Conservation (phyloP, 2,797 vertebrate genomes). For the Lophius americanus region DNA sequence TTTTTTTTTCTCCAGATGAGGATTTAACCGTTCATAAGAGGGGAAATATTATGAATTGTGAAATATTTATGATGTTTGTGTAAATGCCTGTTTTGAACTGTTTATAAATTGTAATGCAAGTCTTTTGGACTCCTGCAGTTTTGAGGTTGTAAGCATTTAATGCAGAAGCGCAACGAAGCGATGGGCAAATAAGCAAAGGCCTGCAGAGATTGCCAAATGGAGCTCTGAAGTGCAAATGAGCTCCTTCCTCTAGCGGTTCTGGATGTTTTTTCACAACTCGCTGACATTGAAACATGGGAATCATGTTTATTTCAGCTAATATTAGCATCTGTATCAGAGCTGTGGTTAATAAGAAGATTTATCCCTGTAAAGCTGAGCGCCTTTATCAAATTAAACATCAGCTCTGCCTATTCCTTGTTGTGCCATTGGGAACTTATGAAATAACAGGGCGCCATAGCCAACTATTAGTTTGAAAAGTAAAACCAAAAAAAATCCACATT, state of each 20-base stretch:
- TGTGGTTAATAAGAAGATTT: slow-evolving; percentile 30
- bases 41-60: slow-evolving; percentile 74
- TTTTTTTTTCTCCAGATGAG: slow-evolving; percentile 67
- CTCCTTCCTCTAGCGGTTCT: slow-evolving; percentile 54
- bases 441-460: slow-evolving; percentile 34
- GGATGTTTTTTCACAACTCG: slow-evolving; percentile 51
- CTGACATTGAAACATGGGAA: slow-evolving; percentile 57
- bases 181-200: slow-evolving; percentile 80
- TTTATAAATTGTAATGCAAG: slow-evolving; percentile 82
- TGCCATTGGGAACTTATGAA: slow-evolving; percentile 45
- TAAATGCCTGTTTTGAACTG: slow-evolving; percentile 78
- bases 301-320: slow-evolving; percentile 71
- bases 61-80: slow-evolving; percentile 87
- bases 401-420: slow-evolving; percentile 53
- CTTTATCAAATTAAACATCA: slow-evolving; percentile 57
- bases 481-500: slow-evolving; percentile 51
- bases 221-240: slow-evolving; percentile 87
- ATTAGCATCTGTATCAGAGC: slow-evolving; percentile 54
- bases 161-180: slow-evolving; percentile 69
- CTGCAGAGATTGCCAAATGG: slow-evolving; percentile 74
- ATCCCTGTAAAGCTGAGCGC: slow-evolving; percentile 36
- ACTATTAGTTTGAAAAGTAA: slow-evolving; percentile 64
- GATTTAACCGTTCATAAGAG: slow-evolving; percentile 73
- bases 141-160: slow-evolving; percentile 78
- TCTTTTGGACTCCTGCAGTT: slow-evolving; percentile 76